These are phyloP conservation scores for Penaeus chinensis DNA, from an alignment of 1,140 invertebrate species.

Conservation along the genomic window DNA sequence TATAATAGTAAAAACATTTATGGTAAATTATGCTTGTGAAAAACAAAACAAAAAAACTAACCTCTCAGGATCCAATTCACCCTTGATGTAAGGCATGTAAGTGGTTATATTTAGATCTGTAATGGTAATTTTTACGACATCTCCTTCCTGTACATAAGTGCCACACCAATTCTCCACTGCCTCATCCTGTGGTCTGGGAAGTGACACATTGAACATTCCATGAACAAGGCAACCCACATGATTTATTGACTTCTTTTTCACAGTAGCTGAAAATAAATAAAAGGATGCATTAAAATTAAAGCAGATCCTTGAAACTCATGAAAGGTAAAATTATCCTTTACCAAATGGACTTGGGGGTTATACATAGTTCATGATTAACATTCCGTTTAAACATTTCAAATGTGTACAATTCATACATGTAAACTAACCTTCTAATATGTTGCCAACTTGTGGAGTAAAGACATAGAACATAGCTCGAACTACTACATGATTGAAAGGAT, in stretches of 20 bases:
- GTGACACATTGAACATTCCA: slow-evolving; percentile 35
- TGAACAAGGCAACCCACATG: slow-evolving; percentile 43
- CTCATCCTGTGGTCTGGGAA: background rate
- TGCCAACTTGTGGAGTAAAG: slow-evolving; percentile 17
- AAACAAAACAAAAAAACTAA: background rate
- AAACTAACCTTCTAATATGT: slow-evolving; percentile 23
- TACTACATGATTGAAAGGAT: slow-evolving; percentile 19
- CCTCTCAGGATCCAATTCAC: slow-evolving; percentile 14
- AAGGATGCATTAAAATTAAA: too few species aligned
- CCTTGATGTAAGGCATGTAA: slow-evolving; percentile 26
- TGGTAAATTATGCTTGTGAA: background rate
- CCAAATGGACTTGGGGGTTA: too few species aligned
- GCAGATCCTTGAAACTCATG: too few species aligned
- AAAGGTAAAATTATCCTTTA: too few species aligned
- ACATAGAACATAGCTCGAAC: slow-evolving; percentile 21
- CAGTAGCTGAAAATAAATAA: slow-evolving; percentile 15
- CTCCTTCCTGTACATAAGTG: slow-evolving; percentile 16
- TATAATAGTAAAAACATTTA: too few species aligned
- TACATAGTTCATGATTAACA: too few species aligned
- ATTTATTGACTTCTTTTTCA: slow-evolving; percentile 30
- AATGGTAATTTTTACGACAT: slow-evolving; percentile 13
- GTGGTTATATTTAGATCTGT: background rate
- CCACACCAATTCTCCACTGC: slow-evolving; percentile 18
- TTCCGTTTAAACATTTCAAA: too few species aligned
- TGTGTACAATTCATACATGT: background rate